Evolutionary conservation across 2,797 vertebrate species (phyloP), one percentile per base, ranked within the genome.

Genomic region (Gobio occitaniae): DNA sequence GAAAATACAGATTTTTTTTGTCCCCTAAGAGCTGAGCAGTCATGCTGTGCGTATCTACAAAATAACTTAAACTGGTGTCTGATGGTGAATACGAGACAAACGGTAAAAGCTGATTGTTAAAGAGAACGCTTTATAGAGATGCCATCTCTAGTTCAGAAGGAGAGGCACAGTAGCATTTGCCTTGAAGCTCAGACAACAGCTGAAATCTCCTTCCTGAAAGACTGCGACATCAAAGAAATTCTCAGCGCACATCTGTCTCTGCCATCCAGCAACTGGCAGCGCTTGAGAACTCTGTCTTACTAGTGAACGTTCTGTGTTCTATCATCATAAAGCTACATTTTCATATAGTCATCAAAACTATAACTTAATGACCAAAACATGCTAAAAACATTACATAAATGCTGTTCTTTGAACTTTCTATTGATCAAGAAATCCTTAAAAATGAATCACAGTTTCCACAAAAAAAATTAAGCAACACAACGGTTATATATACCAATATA

Each of bases 81-180:
- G 87, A 88, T 90, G 86, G 90, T 90, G 90, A 93, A 94, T 92
- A 91, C 90, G 89, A 88, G 87, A 89, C 86, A 90, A 92, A 89
- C 88, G 91, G 91, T 84, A 71, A 91, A 86, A 47, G 84, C 84
- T 92, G 91, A 94, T 93, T 94, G 94, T 93, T 92, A 92, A 88
- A 91, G 94, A 92, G 90, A 84, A 89, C 87, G 81, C 88, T 88
- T 92, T 91, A 92, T 93, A 90, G 91, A 92, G 91, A 88, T 93
- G 95, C 92, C 94, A 93, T 92, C 95, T 92, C 89, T 92, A 93
- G 93, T 94, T 94, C 93, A 91, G 92, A 78, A 88, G 61, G 86
- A 91, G 90, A 92, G 89, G 90, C 89, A 84, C 85, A 85, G 44
- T 82, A 87, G 86, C 90, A 91, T 93, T 77, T 90, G 90, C 92